Base-by-base conservation (phyloP, 2,113 vertebrate species). In the Sylvia atricapilla region DNA sequence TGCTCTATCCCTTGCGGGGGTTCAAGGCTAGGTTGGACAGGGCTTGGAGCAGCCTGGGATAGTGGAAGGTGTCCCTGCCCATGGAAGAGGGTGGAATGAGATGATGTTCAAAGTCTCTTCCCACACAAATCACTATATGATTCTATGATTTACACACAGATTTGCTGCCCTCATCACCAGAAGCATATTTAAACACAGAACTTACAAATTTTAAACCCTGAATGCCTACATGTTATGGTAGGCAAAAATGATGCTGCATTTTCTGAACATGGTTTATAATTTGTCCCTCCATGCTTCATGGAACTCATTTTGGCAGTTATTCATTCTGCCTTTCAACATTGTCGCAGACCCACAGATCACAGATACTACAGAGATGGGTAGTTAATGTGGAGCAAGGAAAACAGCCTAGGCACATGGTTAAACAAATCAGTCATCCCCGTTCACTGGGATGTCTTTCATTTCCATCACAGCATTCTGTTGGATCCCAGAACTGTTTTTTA, bases 401-500 rank as follows among this genome's bases (percentile, higher is more conserved):
- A 72, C 14, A 0, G 1, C 74, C 67, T 52, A 63, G 60, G 24
- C 74, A 90, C 84, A 75, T 66, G 46, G 66, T 80, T 91, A 91
- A 89, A 85, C 82, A 64, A 93, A 82, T 72, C 75, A 79, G 89
- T 77, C 94, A 68, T 70, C 73, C 89, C 73, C 89, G 74, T 84
- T 95, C 80, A 78, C 50, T 49, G 78, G 52, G 49, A 95, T 17
- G 69, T 62, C 69, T 90, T 88, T 92, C 39, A 63, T 91, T 90
- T 78, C 68, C 79, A 95, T 70, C 58, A 78, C 60, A 90, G 81
- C 37, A 93, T 94, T 49, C 24, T 84, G 64, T 27, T 82, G 91
- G 74, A 88, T 84, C 82, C 87, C 52, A 82, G 70, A 75, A 68
- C 39, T 82, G 75, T 46, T 90, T 96, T 96, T 94, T 87, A 83